Evolutionary conservation across 2,797 vertebrate species (phyloP).

Genomic region (Phaenicophaeus curvirostris): DNA sequence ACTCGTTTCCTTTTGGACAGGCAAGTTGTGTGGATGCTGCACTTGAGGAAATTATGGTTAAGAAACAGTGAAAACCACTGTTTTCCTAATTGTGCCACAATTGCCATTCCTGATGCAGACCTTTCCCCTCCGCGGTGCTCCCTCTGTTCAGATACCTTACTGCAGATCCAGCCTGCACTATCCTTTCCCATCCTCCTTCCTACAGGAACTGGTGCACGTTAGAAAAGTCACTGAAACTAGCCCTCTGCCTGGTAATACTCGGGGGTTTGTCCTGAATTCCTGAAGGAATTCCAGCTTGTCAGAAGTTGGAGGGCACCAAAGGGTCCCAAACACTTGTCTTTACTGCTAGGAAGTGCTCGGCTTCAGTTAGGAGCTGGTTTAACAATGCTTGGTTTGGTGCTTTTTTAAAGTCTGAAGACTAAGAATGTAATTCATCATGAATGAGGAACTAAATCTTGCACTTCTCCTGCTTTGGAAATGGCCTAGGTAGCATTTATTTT

Average conservation of each 20-base stretch:
- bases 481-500: neutral
- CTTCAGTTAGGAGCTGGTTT: neutral
- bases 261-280: neutral
- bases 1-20: neutral
- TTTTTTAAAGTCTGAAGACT: neutral
- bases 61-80: neutral
- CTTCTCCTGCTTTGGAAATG: neutral
- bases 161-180: neutral
- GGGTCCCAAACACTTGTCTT: neutral
- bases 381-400: neutral
- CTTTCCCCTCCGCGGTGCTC: neutral
- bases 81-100: neutral
- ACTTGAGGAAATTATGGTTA: neutral
- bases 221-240: neutral
- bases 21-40: neutral
- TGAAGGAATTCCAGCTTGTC: neutral
- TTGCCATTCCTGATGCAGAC: neutral
- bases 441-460: neutral
- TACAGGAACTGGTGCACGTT: neutral
- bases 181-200: neutral
- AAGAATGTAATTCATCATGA: neutral
- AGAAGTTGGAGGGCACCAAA: neutral
- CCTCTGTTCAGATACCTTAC: neutral
- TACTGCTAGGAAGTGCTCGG: neutral
- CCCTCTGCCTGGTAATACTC: neutral